Conservation (phyloP, 2,797 vertebrate species). For the Catamblyrhynchus diadema region DNA sequence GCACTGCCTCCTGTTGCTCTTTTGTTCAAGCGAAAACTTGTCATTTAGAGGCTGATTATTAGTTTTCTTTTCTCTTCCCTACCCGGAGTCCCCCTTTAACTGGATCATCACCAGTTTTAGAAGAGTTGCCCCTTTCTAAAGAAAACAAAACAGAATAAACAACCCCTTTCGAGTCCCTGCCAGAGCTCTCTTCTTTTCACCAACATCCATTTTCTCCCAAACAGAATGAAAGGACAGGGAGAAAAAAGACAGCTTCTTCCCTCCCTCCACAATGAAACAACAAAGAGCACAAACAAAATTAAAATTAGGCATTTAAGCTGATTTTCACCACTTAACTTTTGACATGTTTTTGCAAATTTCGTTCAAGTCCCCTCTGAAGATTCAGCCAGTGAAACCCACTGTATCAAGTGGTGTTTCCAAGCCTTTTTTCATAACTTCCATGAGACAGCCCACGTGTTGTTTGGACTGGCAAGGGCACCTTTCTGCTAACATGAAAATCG, state of each 20-base stretch:
- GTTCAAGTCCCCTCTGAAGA: conserved; percentile 22
- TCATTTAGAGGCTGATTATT: conserved; percentile 67
- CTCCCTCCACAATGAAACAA: conserved; percentile 55
- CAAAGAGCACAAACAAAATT: conserved; percentile 63
- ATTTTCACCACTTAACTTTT: conserved; percentile 68
- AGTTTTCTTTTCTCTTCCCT: conserved; percentile 60
- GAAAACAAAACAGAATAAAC: conserved; percentile 71
- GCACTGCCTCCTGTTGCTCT: conserved; percentile 61
- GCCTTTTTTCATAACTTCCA: neutral
- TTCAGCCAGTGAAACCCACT: conserved; percentile 15
- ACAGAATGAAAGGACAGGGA: conserved; percentile 55
- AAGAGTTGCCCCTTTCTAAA: conserved; percentile 57
- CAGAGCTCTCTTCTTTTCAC: conserved; percentile 47
- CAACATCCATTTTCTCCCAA: conserved; percentile 30
- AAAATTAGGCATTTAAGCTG: conserved; percentile 66
- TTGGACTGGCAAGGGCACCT: conserved; percentile 9
- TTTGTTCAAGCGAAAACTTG: conserved; percentile 62
- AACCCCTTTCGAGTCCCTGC: conserved; percentile 28
- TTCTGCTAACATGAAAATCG: neutral
- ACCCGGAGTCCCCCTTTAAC: conserved; percentile 52
- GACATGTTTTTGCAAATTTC: conserved; percentile 56
- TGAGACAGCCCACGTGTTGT: neutral
- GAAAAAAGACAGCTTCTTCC: conserved; percentile 66
- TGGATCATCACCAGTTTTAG: conserved; percentile 63
- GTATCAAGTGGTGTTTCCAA: conserved; percentile 15